Evolutionary conservation across 1,140 invertebrate species (phyloP), one percentile per base, ranked within the genome.

Genomic region (Ceratina japonica): DNA sequence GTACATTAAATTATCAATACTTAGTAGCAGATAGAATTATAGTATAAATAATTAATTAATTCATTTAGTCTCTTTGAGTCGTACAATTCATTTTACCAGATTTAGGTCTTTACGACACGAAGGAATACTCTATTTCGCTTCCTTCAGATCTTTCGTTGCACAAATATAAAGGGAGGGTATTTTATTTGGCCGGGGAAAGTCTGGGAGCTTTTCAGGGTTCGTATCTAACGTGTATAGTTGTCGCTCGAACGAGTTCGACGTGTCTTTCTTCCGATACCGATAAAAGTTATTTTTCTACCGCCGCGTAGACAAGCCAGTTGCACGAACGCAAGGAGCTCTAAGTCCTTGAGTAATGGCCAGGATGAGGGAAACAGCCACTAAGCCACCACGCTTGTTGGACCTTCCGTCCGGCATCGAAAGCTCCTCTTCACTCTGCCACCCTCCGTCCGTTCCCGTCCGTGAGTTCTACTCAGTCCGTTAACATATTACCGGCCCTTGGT

Each of bases 291-390:
- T 78, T 64, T 56, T 64, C 69, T 0, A 49, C 1, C 13, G 63
- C 73, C 59, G 68, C 51, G 73, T 72, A 69, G 65, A 68, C 78
- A 71, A 81, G 62, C 49, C 54, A 51, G 37, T 54, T 68, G 64
- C 51, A 56, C 72, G 64, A 79, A 58, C 71, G 62, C 24, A 13
- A 75, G 72, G 51, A 84, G 72, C 58, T 77, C 64, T 71, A 80
- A 82, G 80, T 51, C 61, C 54, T n/a, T 66, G 76, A 86, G 72
- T 86, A 86, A 86, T 85, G 70, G 77, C 64, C 58, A 12, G 69
- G 77, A 80, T 82, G 58, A 86, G 62, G 81, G 72, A 37, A 61
- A 51, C 66, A 65, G 74, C 80, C 56, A 79, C 68, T 86, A 86
- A 86, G 80, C 73, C 65, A 73, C 73, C 83, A 58, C 54, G 54